Evolutionary conservation across 2,797 vertebrate genomes (phyloP), one percentile per base, ranked within the genome.

Genomic region (Acrossocheilus wenchowensis): DNA sequence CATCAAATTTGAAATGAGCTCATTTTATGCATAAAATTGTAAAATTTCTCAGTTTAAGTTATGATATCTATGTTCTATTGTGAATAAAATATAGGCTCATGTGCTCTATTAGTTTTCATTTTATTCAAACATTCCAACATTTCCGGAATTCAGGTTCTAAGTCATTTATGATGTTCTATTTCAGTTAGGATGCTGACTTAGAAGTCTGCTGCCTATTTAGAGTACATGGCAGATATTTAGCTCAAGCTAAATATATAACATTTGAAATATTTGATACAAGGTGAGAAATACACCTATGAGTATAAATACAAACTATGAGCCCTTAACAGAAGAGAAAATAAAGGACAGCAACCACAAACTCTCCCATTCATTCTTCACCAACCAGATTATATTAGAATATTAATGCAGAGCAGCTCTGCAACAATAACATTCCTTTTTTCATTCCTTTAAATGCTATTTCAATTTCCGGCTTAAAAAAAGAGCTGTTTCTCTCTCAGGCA

Each of bases 381-480:
- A 60, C 50, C 60, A 80, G 78, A 64, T 64, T 62, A 26, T 71
- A 78, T 84, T 87, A 50, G 19, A 84, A 87, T 86, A 84, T 86
- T 71, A 54, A 57, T 87, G 81, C 48, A 50, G 64, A 43, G 34
- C 34, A 57, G 52, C 48, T 78, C 36, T 62, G 72, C 66, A 84
- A 64, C 43, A 30, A 19, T 26, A 87, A 62, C 64, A 78, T 82
- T 85, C 52, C 19, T 82, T 81, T 82, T 54, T 72, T 50, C 26
- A 57, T 86, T 85, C 57, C 48, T 66, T 52, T 77, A 39, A 66
- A 84, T 66, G 48, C 23, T 7, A 60, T 48, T 79, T 69, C 73
- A 78, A 69, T 87, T 73, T 87, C 36, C 21, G 68, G 11, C 41
- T 87, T 82, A 82, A 85, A 73, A 73, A 74, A 87, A 87, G 26